Base-by-base conservation (phyloP, 2,888 invertebrate genomes). In the Coenonympha arcania region DNA sequence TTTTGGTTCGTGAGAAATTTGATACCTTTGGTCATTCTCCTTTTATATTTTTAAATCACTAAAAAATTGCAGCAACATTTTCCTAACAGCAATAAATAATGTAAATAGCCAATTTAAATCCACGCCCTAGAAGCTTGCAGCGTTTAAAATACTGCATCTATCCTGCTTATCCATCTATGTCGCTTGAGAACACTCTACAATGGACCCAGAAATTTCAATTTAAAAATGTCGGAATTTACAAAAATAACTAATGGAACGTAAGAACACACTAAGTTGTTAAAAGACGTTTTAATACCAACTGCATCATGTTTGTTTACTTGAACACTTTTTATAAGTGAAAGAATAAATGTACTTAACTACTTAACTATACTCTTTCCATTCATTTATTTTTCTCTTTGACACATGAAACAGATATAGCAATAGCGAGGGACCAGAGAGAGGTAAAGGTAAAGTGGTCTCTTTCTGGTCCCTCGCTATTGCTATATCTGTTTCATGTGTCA, bases 81-180 rank as follows among this genome's bases (percentile, higher is more conserved):
- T 26, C 31, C 47, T 51, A 28, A 24, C 20, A 44, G 36, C 45
- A 42, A 52, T 57, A 55, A 50, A 57, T 57, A 49, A 57, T 52
- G 47, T 47, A 44, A 57, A 52, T 45, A 54, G 52, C 52, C 43
- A 55, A 57, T 55, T 55, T 55, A 52, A 48, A 55, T 52, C 48
- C 42, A 41, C 24, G 44, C 42, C 18, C 33, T 13, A 44, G 47
- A 18, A 44, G 31, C 31, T 48, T 44, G 46, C 47, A 37, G 33
- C 33, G 46, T 49, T 48, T 52, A 41, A 50, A 55, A 52, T 37
- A 52, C 43, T 49, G 52, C 45, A 55, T 49, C 49, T 50, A 49
- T 52, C 49, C 55, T 40, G 39, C 34, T 46, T 46, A 57, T 57
- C 54, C 51, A 46, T 52, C 51, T 54, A 43, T 47, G 54, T 49